Percentiles rank a stretch among this genome's conserved stretches.
Evolutionary conservation across 2,888 invertebrate genomes (phyloP).

Genomic region (Macrosiphum euphorbiae): DNA sequence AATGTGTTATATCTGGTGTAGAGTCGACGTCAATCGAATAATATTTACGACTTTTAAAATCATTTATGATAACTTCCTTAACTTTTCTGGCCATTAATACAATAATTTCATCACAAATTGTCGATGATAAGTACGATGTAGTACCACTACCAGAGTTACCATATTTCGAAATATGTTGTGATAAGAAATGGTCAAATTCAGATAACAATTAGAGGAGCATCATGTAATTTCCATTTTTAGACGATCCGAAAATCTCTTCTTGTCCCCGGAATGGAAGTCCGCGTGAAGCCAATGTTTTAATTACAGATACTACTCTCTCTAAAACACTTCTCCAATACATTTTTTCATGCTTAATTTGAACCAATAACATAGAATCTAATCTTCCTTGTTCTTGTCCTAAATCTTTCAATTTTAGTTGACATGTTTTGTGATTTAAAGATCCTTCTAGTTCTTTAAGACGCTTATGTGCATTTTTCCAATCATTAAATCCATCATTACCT

Average conservation of each 20-base stretch:
- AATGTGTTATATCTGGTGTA: conserved; percentile 63
- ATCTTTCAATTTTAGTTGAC: too few relatives aligned
- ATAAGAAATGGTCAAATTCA: conserved; percentile 65
- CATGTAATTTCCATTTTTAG: conserved; percentile 64
- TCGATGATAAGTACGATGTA: conserved; percentile 36
- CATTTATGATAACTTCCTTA: conserved; percentile 30
- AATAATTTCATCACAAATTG: conserved; percentile 52
- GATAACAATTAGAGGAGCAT: conserved; percentile 64
- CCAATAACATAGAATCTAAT: too few relatives aligned
- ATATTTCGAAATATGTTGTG: conserved; percentile 60
- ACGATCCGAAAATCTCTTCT: conserved; percentile 48
- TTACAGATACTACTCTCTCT: background rate
- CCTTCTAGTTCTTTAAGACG: too few relatives aligned
- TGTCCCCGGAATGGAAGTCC: conserved; percentile 62
- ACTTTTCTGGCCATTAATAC: conserved; percentile 20
- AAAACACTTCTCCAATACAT: background rate
- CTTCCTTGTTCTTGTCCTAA: too few relatives aligned
- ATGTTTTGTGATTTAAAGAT: too few relatives aligned
- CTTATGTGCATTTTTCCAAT: too few relatives aligned
- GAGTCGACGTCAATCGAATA: conserved; percentile 52
- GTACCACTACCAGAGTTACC: conserved; percentile 38
- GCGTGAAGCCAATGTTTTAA: conserved; percentile 16
- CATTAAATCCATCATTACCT: too few relatives aligned
- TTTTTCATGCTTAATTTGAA: background rate
- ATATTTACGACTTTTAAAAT: background rate